Evolutionary conservation across 2,797 vertebrate genomes (phyloP).

Genomic region (Taenioides sp.): DNA sequence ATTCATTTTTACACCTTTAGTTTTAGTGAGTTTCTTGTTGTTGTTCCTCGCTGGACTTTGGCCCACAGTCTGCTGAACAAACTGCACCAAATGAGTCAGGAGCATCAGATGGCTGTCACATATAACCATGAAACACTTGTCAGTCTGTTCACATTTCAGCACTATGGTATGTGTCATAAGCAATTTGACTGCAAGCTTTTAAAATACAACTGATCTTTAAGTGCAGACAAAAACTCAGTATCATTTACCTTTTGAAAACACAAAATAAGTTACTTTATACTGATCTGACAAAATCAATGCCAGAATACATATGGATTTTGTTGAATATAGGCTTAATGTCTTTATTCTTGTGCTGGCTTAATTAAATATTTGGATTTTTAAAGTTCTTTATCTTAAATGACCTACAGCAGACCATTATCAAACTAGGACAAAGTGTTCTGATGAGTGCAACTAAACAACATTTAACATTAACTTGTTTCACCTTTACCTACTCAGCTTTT

Average conservation of each 20-base stretch:
- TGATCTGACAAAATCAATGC: too few relatives aligned
- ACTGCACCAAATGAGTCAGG: slow-evolving; percentile 23
- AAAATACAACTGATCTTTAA: neutral
- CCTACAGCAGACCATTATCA: neutral
- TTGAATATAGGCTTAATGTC: neutral
- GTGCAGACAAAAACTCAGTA: neutral
- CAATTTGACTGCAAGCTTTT: neutral
- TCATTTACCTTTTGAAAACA: neutral
- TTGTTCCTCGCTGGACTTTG: slow-evolving; percentile 40
- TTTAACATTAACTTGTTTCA: neutral
- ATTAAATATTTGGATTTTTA: neutral
- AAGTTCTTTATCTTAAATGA: neutral
- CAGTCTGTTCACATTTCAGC: slow-evolving; percentile 4
- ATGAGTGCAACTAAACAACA: neutral
- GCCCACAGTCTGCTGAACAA: slow-evolving; percentile 26
- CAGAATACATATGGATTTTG: neutral
- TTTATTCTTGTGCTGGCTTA: too few relatives aligned
- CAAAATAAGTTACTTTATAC: too few relatives aligned
- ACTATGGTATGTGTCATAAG: neutral
- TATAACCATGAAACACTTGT: slow-evolving; percentile 7
- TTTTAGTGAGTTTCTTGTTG: slow-evolving; percentile 1
- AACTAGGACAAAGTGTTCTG: neutral
- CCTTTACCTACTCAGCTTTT: neutral
- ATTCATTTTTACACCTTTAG: neutral
- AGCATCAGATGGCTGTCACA: slow-evolving; percentile 19